Base-by-base conservation (phyloP, 2,797 vertebrate genomes). In the Typhlichthys subterraneus region DNA sequence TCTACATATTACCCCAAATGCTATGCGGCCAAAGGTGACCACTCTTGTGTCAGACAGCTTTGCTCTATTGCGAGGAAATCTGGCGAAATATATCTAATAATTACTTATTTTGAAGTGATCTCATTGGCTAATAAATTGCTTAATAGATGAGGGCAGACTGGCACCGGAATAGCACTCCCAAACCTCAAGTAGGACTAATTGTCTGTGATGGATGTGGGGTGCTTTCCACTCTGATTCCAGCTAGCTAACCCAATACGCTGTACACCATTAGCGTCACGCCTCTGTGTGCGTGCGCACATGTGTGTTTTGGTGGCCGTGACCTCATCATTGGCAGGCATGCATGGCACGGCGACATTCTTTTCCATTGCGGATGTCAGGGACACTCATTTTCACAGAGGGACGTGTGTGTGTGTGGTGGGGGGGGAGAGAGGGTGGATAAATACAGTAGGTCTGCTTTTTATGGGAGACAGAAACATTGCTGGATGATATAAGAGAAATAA, bases 201-300 rank as follows among this genome's bases (percentile, higher is more conserved):
- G 78, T 57, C 51, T 80, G 80, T 83, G 79, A 86, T 83, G 80
- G 79, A 82, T 84, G 69, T 57, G n/a, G 61, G 48, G 53, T 72
- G 73, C 61, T 69, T 82, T 63, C 72, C 69, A 72, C 75, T 80
- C 65, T 2, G 55, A 60, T 74, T 70, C 69, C 53, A 5, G 45
- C 63, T 29, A 57, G 49, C 9, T n/a, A 66, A 61, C 67, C 72
- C 12, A 45, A n/a, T 50, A 55, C 56, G 6, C n/a, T 59, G 62
- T 61, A 65, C 68, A n/a, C 78, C 61, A 56, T 57, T 17, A 54
- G 53, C 65, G 70, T 61, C 46, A 53, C 54, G 50, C 64, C 60
- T 7, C 72, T 45, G 61, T 17, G 15, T 46, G 61, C 63, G 61
- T 52, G 42, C 47, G 17, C n/a, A 48, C 9, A 12, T 50, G 51